Evolutionary conservation across 2,113 vertebrate genomes (phyloP), one percentile per base, ranked within the genome.

Genomic region (Hippolais icterina): DNA sequence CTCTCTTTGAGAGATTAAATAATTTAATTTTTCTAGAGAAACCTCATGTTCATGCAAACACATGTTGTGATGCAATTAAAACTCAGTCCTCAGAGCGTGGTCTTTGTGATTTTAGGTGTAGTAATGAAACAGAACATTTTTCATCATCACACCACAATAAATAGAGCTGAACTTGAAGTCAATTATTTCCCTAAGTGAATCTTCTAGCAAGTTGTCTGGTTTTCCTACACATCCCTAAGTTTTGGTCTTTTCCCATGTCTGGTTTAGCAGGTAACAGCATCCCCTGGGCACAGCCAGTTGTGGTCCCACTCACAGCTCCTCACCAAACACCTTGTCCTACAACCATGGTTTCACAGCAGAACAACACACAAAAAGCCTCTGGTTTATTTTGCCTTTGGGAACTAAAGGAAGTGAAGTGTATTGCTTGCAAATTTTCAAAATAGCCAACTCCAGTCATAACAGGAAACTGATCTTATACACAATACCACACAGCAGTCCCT

Each of bases 381-480:
- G 46, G n/a, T 69, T 88, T 91, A 68, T 83, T 93, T 85, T 71
- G 60, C 92, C 90, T 85, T 89, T n/a, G 41, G 80, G 44, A 92
- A n/a, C 29, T 37, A 60, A 41, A 94, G 95, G 92, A 95, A 93
- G 83, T 83, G 23, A 59, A 90, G 41, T 35, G 37, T 72, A 94
- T 53, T 60, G 83, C 92, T 92, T 90, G 76, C 68, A 95, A 90
- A 93, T 84, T 88, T 93, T 87, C 66, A 90, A 88, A 92, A 77
- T 71, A 86, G 42, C 65, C 47, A 86, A 24, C 64, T 78, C 35
- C 76, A 96, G 93, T 84, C 96, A 96, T 87, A 97, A 97, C 96
- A 96, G 96, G 94, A 97, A 96, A 29, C 56, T 39, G 80, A 80
- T 85, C 25, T 42, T 69, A 15, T 31, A 65, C 42, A 96, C 87